Percentiles rank a stretch among this genome's conserved stretches.
Evolutionary conservation across 2,113 vertebrate genomes (phyloP).

Genomic region (Arenaria interpres): DNA sequence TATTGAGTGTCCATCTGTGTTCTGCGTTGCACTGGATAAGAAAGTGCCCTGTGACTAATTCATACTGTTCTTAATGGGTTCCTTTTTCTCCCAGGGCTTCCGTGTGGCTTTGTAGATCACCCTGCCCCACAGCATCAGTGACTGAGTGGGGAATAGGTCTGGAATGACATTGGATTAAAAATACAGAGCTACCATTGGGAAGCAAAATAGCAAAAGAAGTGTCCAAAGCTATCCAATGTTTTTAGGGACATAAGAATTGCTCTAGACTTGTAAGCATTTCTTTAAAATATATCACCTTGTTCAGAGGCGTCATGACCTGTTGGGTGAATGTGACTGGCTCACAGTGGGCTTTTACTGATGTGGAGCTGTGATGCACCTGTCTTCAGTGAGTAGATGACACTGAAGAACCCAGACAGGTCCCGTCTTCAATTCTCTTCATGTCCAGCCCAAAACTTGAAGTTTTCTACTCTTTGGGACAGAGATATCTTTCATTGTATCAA

Average conservation of each 20-base stretch:
- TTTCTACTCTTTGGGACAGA: neutral
- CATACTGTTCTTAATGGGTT: neutral
- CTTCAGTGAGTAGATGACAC: neutral
- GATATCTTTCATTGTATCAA: rapidly evolving
- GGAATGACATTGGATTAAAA: neutral
- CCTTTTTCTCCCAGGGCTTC: neutral
- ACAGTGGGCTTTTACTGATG: no score
- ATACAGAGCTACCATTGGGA: neutral
- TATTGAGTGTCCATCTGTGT: neutral
- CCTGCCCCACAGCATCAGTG: neutral
- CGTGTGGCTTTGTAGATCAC: neutral
- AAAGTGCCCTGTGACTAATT: neutral
- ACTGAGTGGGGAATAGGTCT: neutral
- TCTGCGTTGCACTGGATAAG: neutral
- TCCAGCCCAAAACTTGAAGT: neutral
- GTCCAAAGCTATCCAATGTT: neutral
- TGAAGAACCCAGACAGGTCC: neutral
- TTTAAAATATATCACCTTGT: neutral
- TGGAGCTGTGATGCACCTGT: neutral
- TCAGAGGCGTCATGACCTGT: neutral
- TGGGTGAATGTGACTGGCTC: neutral
- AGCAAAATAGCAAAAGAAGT: neutral
- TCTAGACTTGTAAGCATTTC: neutral
- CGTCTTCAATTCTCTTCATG: neutral
- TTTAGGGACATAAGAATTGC: neutral